Evolutionary conservation across 2,113 vertebrate genomes (phyloP).

Genomic region (Bothrops jararaca): DNA sequence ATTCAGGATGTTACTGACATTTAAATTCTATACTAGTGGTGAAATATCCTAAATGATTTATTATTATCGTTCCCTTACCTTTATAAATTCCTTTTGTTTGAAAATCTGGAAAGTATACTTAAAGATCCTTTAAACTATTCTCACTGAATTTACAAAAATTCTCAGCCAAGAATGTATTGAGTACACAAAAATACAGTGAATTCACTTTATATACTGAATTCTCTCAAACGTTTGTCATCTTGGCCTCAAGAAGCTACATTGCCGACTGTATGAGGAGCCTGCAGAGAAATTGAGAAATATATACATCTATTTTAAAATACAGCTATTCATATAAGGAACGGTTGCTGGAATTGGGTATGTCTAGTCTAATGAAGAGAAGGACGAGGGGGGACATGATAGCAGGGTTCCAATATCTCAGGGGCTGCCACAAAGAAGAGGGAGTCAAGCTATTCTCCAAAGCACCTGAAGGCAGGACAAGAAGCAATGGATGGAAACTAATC

Average conservation of each 20-base stretch:
- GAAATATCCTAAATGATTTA: not conserved
- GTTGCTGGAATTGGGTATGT: too few species aligned
- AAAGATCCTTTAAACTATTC: not conserved
- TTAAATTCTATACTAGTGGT: not conserved
- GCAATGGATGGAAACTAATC: too few species aligned
- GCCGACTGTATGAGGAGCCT: not conserved
- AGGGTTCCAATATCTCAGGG: too few species aligned
- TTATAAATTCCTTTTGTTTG: not conserved
- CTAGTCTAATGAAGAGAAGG: too few species aligned
- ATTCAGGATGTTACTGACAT: not conserved
- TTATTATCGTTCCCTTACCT: not conserved
- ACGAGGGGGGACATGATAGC: too few species aligned
- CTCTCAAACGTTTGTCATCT: not conserved
- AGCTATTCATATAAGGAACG: not conserved
- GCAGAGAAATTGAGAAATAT: not conserved
- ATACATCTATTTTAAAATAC: not conserved
- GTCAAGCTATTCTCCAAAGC: too few species aligned
- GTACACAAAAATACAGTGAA: not conserved
- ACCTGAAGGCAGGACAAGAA: too few species aligned
- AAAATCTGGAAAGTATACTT: not conserved
- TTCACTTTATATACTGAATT: not conserved
- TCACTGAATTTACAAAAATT: not conserved
- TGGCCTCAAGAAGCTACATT: not conserved
- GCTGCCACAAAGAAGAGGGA: too few species aligned
- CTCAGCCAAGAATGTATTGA: too few species aligned